Conservation (phyloP, 2,888 invertebrate species). For the Ctenicera cuprea region DNA sequence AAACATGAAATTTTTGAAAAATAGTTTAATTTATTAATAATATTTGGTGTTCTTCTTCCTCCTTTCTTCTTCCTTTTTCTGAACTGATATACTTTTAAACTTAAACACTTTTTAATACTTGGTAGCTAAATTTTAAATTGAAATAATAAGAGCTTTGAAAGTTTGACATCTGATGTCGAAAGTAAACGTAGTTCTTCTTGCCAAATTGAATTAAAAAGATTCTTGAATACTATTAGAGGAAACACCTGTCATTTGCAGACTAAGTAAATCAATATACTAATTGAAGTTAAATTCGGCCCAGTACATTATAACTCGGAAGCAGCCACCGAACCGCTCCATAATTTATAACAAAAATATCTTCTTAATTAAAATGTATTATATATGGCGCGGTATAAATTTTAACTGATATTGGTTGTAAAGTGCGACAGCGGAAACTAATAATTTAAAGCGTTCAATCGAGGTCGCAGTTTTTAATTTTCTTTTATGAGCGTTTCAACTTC, state of each 20-base stretch:
- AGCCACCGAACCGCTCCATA: conserved; percentile 25
- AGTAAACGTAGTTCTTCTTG: no score
- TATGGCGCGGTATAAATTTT: conserved; percentile 32
- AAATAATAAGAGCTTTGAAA: no score
- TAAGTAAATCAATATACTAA: conserved; percentile 24
- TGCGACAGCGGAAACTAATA: conserved; percentile 35
- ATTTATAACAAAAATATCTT: conserved; percentile 38
- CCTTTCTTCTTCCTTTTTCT: no score
- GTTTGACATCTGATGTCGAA: no score
- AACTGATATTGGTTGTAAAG: conserved; percentile 29
- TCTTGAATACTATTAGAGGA: background rate
- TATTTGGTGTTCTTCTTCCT: no score
- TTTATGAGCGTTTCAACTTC: conserved; percentile 21
- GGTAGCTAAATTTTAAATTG: no score
- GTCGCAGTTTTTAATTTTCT: conserved; percentile 27
- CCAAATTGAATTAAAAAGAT: background rate
- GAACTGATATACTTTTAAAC: no score
- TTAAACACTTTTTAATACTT: no score
- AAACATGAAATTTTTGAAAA: no score
- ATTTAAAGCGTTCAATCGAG: conserved; percentile 30
- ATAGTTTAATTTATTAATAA: no score
- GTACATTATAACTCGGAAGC: conserved; percentile 26
- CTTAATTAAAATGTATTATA: conserved; percentile 42
- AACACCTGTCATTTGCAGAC: background rate
- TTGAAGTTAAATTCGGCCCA: conserved; percentile 31